Conservation (phyloP, 1,140 invertebrate genomes). For the Aphelenchoides besseyi region DNA sequence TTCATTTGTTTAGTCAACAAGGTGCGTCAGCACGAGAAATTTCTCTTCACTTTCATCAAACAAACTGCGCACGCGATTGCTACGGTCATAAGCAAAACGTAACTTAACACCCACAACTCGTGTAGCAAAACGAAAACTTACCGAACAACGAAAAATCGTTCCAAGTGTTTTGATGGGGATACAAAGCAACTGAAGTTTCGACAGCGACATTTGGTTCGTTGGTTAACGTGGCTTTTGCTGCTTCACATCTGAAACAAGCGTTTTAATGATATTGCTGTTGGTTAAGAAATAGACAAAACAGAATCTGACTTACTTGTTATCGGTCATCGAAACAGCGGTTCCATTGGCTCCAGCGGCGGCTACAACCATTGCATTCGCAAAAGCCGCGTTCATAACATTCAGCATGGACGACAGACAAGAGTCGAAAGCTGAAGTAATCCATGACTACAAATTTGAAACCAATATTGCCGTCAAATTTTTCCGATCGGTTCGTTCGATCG, state of each 20-base stretch:
- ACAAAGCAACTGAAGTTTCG: slow-evolving; percentile 2
- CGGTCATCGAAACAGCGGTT: not conserved
- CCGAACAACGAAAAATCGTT: slow-evolving; percentile 7
- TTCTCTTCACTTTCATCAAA: not conserved
- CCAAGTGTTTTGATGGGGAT: slow-evolving; percentile 17
- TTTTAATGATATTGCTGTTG: no score
- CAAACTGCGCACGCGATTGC: not conserved
- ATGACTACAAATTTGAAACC: no score
- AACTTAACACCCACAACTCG: not conserved
- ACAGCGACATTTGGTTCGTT: not conserved
- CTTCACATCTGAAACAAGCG: slow-evolving; percentile 9
- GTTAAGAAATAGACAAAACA: not conserved
- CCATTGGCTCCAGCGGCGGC: not conserved
- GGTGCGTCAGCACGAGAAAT: not conserved
- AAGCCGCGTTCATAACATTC: slow-evolving; percentile 15
- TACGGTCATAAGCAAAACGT: not conserved
- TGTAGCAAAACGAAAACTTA: not conserved
- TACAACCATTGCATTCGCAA: slow-evolving; percentile 9
- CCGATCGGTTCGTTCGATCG: no score
- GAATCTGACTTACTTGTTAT: slow-evolving; percentile 11
- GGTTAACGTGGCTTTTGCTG: not conserved
- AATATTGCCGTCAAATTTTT: no score
- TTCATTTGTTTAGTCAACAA: not conserved
- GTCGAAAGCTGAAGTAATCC: not conserved
- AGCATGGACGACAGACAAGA: slow-evolving; percentile 5